Evolutionary conservation across 1,140 invertebrate genomes (phyloP).

Genomic region (Aphaenogaster floridana): DNA sequence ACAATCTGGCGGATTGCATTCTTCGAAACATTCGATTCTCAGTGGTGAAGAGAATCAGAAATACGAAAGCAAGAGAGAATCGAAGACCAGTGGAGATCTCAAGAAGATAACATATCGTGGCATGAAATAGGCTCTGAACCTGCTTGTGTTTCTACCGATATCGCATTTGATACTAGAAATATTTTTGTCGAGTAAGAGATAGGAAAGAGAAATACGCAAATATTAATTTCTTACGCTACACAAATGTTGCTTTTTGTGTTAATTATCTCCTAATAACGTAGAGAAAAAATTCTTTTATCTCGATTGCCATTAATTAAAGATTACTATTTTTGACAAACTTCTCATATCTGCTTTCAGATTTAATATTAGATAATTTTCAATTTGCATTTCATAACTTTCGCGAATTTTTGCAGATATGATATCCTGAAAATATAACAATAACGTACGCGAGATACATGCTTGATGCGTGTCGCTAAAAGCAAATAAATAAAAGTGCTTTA

Average conservation of each 20-base stretch:
- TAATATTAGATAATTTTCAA: background rate
- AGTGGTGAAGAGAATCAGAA: conserved; percentile 11
- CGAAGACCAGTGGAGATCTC: conserved; percentile 42
- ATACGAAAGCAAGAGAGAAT: conserved; percentile 38
- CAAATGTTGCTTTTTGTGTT: background rate
- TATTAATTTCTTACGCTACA: background rate
- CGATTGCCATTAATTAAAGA: background rate
- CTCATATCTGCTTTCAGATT: background rate
- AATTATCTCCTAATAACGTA: conserved; percentile 1
- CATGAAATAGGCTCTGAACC: conserved; percentile 30
- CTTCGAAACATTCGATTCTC: conserved; percentile 57
- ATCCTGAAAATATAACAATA: background rate
- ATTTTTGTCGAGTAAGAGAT: background rate
- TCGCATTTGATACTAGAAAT: background rate
- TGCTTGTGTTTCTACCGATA: conserved; percentile 13
- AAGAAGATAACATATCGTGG: conserved; percentile 36
- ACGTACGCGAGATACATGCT: background rate
- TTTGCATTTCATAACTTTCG: background rate
- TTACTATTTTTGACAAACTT: background rate
- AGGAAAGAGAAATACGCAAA: background rate
- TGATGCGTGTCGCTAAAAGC: background rate
- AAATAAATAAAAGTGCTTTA: conserved; percentile 11
- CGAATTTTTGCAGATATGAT: background rate
- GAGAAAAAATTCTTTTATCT: background rate
- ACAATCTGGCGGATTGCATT: conserved; percentile 59